Percentiles rank a stretch among this genome's conserved stretches.
Conservation (phyloP, 2,113 vertebrate species). For the Mystacornis crossleyi region DNA sequence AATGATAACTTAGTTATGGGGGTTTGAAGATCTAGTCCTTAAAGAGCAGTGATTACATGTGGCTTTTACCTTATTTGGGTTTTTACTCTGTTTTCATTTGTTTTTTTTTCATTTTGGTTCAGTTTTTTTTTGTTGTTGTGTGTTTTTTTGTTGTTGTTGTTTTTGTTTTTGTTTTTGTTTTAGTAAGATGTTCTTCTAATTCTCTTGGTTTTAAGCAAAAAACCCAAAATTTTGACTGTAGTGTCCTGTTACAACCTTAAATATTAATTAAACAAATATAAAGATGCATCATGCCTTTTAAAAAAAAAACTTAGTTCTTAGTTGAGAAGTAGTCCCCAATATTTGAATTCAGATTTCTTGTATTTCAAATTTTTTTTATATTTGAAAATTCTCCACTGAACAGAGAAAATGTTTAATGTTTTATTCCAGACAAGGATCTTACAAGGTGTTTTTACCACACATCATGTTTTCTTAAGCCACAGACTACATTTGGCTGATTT, state of each 20-base stretch:
- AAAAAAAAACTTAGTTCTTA: not conserved
- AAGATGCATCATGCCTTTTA: not conserved
- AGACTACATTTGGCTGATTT: not conserved
- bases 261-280: not conserved
- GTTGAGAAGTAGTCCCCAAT: not conserved
- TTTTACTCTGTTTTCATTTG: not conserved
- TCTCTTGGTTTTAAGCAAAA: not conserved
- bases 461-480: not conserved
- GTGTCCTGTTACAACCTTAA: not conserved
- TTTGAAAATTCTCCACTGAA: not conserved
- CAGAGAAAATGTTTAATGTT: not conserved
- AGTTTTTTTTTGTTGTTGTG: not conserved
- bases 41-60: not conserved
- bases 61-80: fast-evolving
- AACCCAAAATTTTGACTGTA: not conserved
- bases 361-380: not conserved
- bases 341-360: not conserved
- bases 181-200: not conserved
- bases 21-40: not conserved
- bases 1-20: not conserved
- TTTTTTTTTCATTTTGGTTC: fast-evolving
- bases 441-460: not conserved
- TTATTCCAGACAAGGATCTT: not conserved
- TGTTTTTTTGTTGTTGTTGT: too few relatives aligned
- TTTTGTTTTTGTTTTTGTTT: not conserved